Conservation (phyloP, 2,888 invertebrate species). For the Parnassius glacialis region DNA sequence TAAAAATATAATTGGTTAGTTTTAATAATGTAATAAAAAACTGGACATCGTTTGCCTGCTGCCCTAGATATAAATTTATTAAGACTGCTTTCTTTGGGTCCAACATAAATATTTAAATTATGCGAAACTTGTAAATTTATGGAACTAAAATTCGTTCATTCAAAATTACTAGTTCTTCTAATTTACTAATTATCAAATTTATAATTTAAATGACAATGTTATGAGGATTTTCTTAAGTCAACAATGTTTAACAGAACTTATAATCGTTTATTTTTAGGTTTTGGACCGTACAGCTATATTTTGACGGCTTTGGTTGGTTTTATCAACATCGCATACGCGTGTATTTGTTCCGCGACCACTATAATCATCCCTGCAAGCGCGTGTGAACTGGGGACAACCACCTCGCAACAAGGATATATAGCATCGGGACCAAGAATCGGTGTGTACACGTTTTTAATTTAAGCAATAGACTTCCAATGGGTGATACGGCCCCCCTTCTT, state of each 20-base stretch:
- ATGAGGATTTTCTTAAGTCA: too few relatives aligned
- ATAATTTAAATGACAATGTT: too few relatives aligned
- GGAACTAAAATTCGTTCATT: too few relatives aligned
- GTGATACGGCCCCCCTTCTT: neutral
- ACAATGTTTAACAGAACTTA: neutral
- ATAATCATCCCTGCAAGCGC: conserved; percentile 32
- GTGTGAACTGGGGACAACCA: conserved; percentile 30
- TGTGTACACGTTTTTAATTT: conserved; percentile 18
- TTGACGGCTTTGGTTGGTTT: conserved; percentile 44
- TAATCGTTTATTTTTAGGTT: conserved; percentile 32
- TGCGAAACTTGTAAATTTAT: too few relatives aligned
- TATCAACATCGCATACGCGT: conserved; percentile 51
- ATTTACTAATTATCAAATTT: too few relatives aligned
- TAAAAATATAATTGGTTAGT: too few relatives aligned
- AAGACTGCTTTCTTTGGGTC: too few relatives aligned
- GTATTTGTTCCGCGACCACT: conserved; percentile 51
- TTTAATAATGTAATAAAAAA: too few relatives aligned
- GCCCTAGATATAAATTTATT: too few relatives aligned
- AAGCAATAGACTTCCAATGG: neutral
- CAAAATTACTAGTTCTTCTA: too few relatives aligned
- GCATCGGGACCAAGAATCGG: conserved; percentile 42
- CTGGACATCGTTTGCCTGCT: too few relatives aligned
- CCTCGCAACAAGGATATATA: conserved; percentile 53
- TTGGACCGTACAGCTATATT: conserved; percentile 47
- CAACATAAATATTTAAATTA: too few relatives aligned